These are phyloP conservation scores for Lethenteron reissneri DNA, from an alignment of 2,113 vertebrate genomes.

Conservation along the genomic window DNA sequence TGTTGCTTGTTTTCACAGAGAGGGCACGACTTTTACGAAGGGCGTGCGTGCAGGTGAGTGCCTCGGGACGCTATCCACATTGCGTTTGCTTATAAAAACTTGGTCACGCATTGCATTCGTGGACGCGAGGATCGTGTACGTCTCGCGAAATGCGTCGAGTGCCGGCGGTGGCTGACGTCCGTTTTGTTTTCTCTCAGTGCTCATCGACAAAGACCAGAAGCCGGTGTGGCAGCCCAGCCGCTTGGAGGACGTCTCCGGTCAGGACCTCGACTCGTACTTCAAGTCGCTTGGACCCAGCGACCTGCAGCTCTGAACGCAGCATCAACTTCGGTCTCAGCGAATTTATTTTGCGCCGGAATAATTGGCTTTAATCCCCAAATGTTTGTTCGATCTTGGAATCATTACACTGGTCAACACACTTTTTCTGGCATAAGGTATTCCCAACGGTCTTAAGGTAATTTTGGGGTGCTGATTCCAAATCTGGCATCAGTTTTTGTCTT, in stretches of 20 bases:
- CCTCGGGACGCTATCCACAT: neutral
- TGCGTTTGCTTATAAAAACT: neutral
- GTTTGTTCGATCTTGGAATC: too few relatives aligned
- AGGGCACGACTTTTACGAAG: conserved; percentile 69
- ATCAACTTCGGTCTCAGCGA: too few relatives aligned
- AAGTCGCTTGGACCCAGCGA: conserved; percentile 44
- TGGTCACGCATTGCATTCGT: conserved; percentile 9
- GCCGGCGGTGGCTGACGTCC: neutral
- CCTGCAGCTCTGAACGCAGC: conserved; percentile 27
- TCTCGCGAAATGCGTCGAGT: neutral
- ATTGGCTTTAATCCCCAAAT: too few relatives aligned
- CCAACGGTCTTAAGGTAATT: too few relatives aligned
- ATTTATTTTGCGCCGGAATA: too few relatives aligned
- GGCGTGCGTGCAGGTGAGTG: conserved; percentile 64
- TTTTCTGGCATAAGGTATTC: too few relatives aligned
- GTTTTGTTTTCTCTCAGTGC: conserved; percentile 28
- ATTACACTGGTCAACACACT: too few relatives aligned
- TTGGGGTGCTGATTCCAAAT: too few relatives aligned
- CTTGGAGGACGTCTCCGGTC: conserved; percentile 42
- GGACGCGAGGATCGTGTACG: neutral
- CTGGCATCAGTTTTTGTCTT: too few relatives aligned
- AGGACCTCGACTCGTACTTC: conserved; percentile 41
- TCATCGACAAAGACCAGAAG: conserved; percentile 65
- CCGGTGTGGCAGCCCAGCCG: conserved; percentile 55
- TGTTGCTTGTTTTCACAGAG: conserved; percentile 23